A percentile compares a stretch with the other conserved stretches of the same genome.
phyloP scores from a whole-genome alignment of 2,888 invertebrate genomes.

The Agrotis ipsilon region DNA sequence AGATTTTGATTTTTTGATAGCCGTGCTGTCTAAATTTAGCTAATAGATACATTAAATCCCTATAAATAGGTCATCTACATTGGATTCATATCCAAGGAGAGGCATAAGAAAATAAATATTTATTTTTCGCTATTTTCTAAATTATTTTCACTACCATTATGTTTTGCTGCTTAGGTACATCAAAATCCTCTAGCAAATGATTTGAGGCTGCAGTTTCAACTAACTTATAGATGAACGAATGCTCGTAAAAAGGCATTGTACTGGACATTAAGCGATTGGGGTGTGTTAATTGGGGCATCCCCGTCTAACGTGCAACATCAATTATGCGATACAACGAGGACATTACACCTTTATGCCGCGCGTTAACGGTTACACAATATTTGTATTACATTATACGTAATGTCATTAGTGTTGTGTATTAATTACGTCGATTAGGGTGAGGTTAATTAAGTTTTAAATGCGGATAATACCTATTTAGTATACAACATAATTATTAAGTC shows the following conservation, averaged over 20 bases:
- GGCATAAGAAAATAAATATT: neutral
- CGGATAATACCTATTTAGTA: slow-evolving; percentile 10
- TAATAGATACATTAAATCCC: slow-evolving; percentile 10
- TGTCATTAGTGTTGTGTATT: slow-evolving; percentile 57
- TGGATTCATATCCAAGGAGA: neutral
- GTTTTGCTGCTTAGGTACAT: neutral
- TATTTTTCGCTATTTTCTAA: neutral
- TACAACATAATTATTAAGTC: slow-evolving; percentile 16
- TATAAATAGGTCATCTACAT: neutral
- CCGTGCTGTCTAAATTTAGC: neutral
- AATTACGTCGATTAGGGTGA: slow-evolving; percentile 39
- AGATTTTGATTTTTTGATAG: slow-evolving; percentile 11
- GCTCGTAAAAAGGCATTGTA: slow-evolving; percentile 77
- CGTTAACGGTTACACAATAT: slow-evolving; percentile 52
- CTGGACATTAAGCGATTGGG: slow-evolving; percentile 77
- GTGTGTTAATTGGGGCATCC: slow-evolving; percentile 75
- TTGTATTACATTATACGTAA: slow-evolving; percentile 57
- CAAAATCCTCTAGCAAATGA: slow-evolving; percentile 22
- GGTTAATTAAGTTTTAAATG: slow-evolving; percentile 45
- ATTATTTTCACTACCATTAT: no score
- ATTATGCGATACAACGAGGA: slow-evolving; percentile 63
- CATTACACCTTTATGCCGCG: slow-evolving; percentile 59
- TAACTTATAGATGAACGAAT: slow-evolving; percentile 76
- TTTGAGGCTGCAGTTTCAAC: slow-evolving; percentile 64
- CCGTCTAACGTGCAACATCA: slow-evolving; percentile 64